Base-by-base conservation (phyloP, 1,140 invertebrate genomes). In the Melipona quadrifasciata region DNA sequence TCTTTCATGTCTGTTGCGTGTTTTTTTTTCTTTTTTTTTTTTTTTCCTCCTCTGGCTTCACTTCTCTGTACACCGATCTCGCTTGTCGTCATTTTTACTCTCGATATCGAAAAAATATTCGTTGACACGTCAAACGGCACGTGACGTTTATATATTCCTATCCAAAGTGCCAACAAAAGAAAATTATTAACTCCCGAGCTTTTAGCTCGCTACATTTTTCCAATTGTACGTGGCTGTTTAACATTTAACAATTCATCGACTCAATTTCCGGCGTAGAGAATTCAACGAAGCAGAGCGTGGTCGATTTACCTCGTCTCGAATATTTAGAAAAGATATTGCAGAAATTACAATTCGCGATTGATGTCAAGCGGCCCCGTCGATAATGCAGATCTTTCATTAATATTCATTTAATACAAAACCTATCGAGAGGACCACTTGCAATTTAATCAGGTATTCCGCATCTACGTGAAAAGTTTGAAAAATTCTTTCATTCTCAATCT, bases 1-100 rank as follows among this genome's bases (percentile, higher is more conserved):
- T 67, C 64, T 70, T 74, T 70, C 70, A 65, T 51, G 47, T 47
- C 27, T 47, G 47, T 80, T 47, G 19, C 68, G n/a, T n/a, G 53
- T 21, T 39, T 8, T 12, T 16, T 27, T 19, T 65, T 21, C n/a
- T n/a, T 55, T 6, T 14, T 16, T 65, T 19, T 65, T 21, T 8
- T 47, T 55, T 21, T 39, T 17, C 6, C 5, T 27, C 4, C 27
- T 21, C 39, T 8, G 34, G 34, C 14, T 72, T 47, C 53, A 47
- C 16, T 67, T 67, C 27, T 34, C 24, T 61, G 58, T 1, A 24
- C 58, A 61, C 12, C 58, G 1, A 61, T 61, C 58, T 61, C 58
- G 8, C 39, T 6, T 12, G 58, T 61, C 58, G 2, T 61, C 58
- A 61, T 61, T 61, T n/a, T 61, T 61, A 61, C 58, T 61, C 24